Evolutionary conservation across 2,113 vertebrate species (phyloP).

Genomic region (Sturnira hondurensis): DNA sequence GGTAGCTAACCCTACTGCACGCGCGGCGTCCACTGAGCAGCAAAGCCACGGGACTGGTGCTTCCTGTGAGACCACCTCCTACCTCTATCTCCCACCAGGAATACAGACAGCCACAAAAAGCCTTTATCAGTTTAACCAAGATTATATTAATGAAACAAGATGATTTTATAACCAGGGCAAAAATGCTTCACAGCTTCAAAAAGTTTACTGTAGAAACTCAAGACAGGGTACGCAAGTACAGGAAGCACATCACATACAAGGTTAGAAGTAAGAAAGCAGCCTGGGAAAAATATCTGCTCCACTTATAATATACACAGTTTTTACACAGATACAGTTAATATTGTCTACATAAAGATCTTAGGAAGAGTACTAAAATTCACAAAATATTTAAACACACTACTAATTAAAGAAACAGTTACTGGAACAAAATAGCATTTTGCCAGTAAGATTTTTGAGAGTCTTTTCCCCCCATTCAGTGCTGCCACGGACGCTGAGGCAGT

Average conservation of each 20-base stretch:
- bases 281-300: not conserved
- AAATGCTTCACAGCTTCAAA: not conserved
- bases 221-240: too few species aligned
- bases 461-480: not conserved
- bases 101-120: not conserved
- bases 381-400: not conserved
- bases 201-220: not conserved
- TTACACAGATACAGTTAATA: not conserved
- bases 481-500: not conserved
- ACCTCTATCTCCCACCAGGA: not conserved
- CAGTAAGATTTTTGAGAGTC: not conserved
- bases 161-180: not conserved
- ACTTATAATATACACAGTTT: not conserved
- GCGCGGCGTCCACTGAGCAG: fast-evolving
- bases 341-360: not conserved
- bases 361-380: not conserved
- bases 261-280: not conserved
- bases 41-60: fast-evolving
- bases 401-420: not conserved
- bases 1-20: not conserved
- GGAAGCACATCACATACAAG: not conserved
- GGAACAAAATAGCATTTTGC: not conserved
- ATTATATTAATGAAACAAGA: not conserved
- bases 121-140: not conserved
- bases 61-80: not conserved